phyloP scores from a whole-genome alignment of 2,888 invertebrate genomes.

The Nudaria mundana region DNA sequence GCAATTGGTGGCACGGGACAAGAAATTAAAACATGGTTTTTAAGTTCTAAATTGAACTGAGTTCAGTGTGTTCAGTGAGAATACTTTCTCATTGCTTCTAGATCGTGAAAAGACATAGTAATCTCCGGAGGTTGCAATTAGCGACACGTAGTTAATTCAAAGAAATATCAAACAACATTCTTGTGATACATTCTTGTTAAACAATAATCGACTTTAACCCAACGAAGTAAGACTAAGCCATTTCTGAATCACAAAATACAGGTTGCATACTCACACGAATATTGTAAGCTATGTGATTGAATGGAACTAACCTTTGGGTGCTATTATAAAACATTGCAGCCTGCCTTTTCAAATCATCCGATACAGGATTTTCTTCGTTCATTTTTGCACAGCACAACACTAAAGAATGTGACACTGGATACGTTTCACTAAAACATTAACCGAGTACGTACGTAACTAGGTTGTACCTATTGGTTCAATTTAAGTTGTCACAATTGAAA shows the following conservation, averaged over 20 bases:
- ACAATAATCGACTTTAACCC: slow-evolving; percentile 17
- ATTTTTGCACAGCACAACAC: slow-evolving; percentile 44
- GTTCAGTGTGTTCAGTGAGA: too few relatives aligned
- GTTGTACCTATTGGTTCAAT: slow-evolving; percentile 21
- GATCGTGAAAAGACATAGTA: too few relatives aligned
- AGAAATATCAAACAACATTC: slow-evolving; percentile 6
- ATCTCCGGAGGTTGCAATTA: slow-evolving; percentile 22
- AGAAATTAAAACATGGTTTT: too few relatives aligned
- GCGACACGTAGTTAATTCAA: slow-evolving; percentile 18
- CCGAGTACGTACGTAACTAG: slow-evolving; percentile 19
- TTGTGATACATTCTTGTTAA: slow-evolving; percentile 2
- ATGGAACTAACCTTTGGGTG: slow-evolving; percentile 62
- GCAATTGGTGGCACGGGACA: too few relatives aligned
- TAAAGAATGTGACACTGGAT: slow-evolving; percentile 31
- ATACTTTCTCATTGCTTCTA: too few relatives aligned
- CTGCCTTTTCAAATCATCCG: slow-evolving; percentile 70
- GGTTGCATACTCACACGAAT: slow-evolving; percentile 16
- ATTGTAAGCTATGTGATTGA: too few relatives aligned
- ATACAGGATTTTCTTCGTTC: slow-evolving; percentile 67
- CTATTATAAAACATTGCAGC: slow-evolving; percentile 76
- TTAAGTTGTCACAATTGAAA: slow-evolving; percentile 32
- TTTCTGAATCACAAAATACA: slow-evolving; percentile 2
- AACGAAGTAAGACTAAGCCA: slow-evolving; percentile 5
- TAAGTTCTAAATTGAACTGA: too few relatives aligned
- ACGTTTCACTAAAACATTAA: slow-evolving; percentile 30